Evolutionary conservation across 2,888 invertebrate genomes (phyloP), one percentile per base, ranked within the genome.

Genomic region (Odontothrips loti): DNA sequence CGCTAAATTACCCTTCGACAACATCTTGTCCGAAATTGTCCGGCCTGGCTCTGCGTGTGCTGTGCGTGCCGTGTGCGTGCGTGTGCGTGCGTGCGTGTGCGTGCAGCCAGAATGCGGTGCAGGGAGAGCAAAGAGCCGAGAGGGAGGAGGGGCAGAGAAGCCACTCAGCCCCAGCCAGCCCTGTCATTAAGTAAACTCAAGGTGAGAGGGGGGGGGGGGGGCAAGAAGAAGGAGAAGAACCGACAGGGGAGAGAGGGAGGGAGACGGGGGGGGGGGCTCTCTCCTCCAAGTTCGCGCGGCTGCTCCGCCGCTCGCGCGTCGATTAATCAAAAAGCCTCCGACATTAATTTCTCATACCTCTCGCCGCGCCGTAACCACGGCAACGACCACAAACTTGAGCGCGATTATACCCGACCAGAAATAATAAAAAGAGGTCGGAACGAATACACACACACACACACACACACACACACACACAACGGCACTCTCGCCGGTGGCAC

Each of bases 281-380:
- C 68, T 58, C 11, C 27, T 9, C 11, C 68, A 23, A 27, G 23
- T 11, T 23, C 23, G n/a, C 68, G 68, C n/a, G 11, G 68, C 23
- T 11, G 68, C 51, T 11, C 23, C 68, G 6, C 68, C 12, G 23
- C 68, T 10, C 68, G 6, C 68, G 27, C 27, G 68, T 75, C 68
- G 68, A 75, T 75, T 75, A 75, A 75, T 75, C 68, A 75, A 75
- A 75, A 27, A 17, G 20, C 68, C 27, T 8, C 23, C 68, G 4
- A 27, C 68, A 75, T 75, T 75, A 75, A 75, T 75, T 75, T 27
- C 68, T 75, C 68, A 75, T 75, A 75, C 68, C 68, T 75, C 27
- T 75, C 23, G 68, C 68, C 17, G 58, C 58, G 58, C 58, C 17
- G 58, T n/a, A 58, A n/a, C 12, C 6, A n/a, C 6, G 17, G 17